Evolutionary conservation across 2,797 vertebrate genomes (phyloP).

Genomic region (Helostoma temminkii): DNA sequence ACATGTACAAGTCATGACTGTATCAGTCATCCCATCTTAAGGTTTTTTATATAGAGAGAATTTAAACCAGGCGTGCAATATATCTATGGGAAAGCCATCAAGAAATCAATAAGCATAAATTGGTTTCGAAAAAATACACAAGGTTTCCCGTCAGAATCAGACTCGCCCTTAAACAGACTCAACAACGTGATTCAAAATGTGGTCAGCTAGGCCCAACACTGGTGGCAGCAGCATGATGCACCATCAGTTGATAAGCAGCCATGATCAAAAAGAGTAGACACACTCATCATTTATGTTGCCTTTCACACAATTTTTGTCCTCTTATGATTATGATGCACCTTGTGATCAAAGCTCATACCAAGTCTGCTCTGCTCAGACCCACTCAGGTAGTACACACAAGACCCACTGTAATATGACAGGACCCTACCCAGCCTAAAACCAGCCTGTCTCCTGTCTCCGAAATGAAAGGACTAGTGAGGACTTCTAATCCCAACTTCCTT

Average conservation of each 20-base stretch:
- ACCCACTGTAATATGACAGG: neutral
- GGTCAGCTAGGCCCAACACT: neutral
- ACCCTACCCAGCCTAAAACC: neutral
- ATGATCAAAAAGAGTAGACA: neutral
- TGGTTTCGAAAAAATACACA: neutral
- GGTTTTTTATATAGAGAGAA: neutral
- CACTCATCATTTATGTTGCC: neutral
- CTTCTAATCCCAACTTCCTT: neutral
- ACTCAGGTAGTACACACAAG: neutral
- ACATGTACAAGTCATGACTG: neutral
- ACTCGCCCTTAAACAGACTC: neutral
- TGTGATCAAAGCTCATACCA: constrained; percentile 11
- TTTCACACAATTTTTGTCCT: constrained; percentile 6
- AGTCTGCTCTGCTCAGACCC: neutral
- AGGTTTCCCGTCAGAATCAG: neutral
- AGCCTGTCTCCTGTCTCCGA: neutral
- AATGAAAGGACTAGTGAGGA: neutral
- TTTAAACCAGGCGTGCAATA: neutral
- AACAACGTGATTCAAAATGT: neutral
- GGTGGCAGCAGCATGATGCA: neutral
- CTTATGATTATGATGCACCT: neutral
- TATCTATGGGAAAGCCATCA: neutral
- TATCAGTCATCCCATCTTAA: neutral
- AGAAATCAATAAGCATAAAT: neutral
- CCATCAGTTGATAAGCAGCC: neutral